Evolutionary conservation across 2,113 vertebrate species (phyloP).

Genomic region (Elephantulus edwardii): DNA sequence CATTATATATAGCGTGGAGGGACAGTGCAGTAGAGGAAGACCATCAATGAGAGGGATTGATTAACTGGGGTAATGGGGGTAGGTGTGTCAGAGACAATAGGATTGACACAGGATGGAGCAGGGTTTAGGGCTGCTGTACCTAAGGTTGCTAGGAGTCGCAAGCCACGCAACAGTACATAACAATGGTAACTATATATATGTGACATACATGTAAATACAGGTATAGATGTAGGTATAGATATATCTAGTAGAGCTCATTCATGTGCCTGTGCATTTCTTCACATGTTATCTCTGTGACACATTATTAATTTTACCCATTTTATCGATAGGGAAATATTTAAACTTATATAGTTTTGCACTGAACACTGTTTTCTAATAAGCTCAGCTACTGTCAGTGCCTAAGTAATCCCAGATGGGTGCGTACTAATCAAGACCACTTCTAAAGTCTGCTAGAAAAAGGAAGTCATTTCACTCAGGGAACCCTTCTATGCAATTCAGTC

Average conservation of each 20-base stretch:
- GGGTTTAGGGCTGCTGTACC: no score
- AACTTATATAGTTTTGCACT: not conserved
- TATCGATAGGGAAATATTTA: constrained; percentile 27
- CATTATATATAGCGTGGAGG: no score
- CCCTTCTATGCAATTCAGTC: not conserved
- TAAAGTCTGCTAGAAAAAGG: not conserved
- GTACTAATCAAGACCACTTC: not conserved
- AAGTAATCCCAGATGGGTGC: not conserved
- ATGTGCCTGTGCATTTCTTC: constrained; percentile 2
- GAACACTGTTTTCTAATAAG: constrained; percentile 42
- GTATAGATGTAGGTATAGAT: not conserved
- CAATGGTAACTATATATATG: not conserved
- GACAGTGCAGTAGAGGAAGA: no score
- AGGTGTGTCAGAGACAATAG: no score
- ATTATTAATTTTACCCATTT: constrained; percentile 34
- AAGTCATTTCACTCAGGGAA: not conserved
- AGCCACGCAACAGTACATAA: no score
- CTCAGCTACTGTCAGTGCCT: constrained; percentile 5
- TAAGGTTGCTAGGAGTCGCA: no score
- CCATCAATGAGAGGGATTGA: no score
- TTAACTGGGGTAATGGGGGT: no score
- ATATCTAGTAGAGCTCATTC: not conserved
- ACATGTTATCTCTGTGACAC: not conserved
- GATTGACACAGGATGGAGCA: no score
- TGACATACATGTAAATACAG: not conserved